Percentiles rank a stretch among this genome's conserved stretches.
Evolutionary conservation across 2,797 vertebrate genomes (phyloP).

Genomic region (Channallabes apus): DNA sequence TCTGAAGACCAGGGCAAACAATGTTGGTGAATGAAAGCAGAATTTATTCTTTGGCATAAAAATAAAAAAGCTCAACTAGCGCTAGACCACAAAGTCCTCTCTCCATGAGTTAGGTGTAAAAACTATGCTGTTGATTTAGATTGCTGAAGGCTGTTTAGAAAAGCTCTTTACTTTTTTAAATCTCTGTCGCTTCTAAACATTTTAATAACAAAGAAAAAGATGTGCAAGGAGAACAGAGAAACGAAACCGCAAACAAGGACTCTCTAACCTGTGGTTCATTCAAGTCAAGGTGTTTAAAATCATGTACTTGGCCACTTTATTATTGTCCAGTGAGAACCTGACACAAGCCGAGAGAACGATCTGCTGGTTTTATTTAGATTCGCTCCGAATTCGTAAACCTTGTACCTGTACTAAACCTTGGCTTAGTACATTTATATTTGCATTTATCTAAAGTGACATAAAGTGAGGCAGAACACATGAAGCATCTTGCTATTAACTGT

Average conservation of each 20-base stretch:
- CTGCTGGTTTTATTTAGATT: not conserved
- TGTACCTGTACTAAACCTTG: too few species aligned
- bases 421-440: not conserved
- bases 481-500: not conserved
- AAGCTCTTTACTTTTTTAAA: not conserved
- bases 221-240: not conserved
- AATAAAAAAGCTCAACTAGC: not conserved
- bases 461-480: not conserved
- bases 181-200: not conserved
- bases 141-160: slow-evolving; percentile 17
- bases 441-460: not conserved
- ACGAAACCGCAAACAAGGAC: not conserved
- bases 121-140: slow-evolving; percentile 38
- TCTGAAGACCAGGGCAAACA: not conserved
- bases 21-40: not conserved
- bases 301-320: not conserved
- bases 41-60: not conserved
- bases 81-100: not conserved
- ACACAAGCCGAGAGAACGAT: not conserved
- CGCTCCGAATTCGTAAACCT: not conserved
- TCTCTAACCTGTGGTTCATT: not conserved
- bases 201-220: not conserved
- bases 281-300: not conserved
- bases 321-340: not conserved
- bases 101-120: not conserved